Conservation (phyloP, 37 sponge, comb jelly and placozoan genomes). For the Oopsacas minuta region DNA sequence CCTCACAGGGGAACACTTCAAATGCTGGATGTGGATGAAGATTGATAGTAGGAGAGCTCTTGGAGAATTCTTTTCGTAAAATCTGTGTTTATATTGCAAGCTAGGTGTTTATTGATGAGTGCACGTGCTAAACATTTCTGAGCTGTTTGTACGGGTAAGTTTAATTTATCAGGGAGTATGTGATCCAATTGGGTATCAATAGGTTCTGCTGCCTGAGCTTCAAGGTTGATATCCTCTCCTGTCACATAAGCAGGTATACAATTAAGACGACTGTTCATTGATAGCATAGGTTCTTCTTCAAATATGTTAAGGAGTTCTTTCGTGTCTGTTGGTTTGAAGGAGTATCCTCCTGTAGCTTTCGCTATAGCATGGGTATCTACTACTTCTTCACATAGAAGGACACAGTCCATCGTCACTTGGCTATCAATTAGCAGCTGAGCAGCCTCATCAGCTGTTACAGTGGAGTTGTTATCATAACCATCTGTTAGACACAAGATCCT, state of each 20-base stretch:
- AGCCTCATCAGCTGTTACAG: neutral
- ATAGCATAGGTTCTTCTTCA: neutral
- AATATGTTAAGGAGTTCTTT: neutral
- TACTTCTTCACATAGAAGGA: neutral
- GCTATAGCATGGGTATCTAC: neutral
- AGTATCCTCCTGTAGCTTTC: neutral
- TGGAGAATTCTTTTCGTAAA: neutral
- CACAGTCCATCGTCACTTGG: neutral
- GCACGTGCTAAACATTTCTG: neutral
- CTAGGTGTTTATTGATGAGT: neutral
- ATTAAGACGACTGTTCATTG: neutral
- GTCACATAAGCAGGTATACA: neutral
- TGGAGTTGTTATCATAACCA: conserved; percentile 13
- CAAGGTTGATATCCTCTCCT: neutral
- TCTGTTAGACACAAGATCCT: conserved; percentile 23
- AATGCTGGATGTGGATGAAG: neutral
- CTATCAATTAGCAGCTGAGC: neutral
- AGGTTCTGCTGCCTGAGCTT: neutral
- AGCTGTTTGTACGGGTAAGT: neutral
- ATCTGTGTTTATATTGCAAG: neutral
- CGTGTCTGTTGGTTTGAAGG: neutral
- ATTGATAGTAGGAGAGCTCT: neutral
- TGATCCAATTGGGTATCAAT: neutral
- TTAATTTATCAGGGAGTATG: neutral
- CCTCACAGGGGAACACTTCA: conserved; percentile 20